Percentiles rank a stretch among this genome's conserved stretches.
These are phyloP conservation scores for Oscheius sp. DNA, from an alignment of 2,888 invertebrate genomes.

Conservation along the genomic window DNA sequence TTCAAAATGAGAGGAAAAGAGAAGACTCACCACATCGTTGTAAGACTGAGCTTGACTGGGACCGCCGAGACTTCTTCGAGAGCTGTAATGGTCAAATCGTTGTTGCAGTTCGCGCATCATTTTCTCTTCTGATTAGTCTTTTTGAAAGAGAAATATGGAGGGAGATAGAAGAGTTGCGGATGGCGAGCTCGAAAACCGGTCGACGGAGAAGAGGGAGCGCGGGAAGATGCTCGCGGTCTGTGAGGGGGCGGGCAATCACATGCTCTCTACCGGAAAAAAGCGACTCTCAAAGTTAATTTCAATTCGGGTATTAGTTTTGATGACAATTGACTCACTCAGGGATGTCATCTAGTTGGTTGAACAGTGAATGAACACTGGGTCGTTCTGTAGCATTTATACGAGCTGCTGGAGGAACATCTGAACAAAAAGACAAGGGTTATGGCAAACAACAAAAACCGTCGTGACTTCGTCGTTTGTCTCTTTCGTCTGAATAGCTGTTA, in stretches of 20 bases:
- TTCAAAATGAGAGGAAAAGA: conserved; percentile 20
- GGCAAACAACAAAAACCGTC: conserved; percentile 32
- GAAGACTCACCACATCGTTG: conserved; percentile 57
- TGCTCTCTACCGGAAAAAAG: not conserved
- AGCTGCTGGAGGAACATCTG: conserved; percentile 10
- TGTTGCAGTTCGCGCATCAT: conserved; percentile 63
- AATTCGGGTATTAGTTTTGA: not conserved
- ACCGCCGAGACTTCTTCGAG: conserved; percentile 55
- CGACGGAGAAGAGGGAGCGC: conserved; percentile 5
- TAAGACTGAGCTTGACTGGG: conserved; percentile 57
- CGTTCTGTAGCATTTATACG: not conserved
- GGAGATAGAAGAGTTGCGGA: not conserved
- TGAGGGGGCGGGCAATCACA: conserved; percentile 32
- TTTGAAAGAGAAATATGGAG: not conserved
- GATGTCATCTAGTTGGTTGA: conserved; percentile 38
- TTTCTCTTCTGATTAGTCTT: not conserved
- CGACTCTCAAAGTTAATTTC: not conserved
- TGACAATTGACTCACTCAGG: conserved; percentile 18
- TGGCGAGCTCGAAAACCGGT: conserved; percentile 27
- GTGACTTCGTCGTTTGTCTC: conserved; percentile 37
- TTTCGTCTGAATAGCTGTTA: conserved; percentile 41
- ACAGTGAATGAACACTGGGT: conserved; percentile 37
- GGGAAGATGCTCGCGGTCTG: conserved; percentile 14
- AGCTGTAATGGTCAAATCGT: conserved; percentile 54
- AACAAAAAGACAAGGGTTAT: not conserved